Evolutionary conservation across 2,797 vertebrate species (phyloP), one percentile per base, ranked within the genome.

Genomic region (Enteromius paludinosus): DNA sequence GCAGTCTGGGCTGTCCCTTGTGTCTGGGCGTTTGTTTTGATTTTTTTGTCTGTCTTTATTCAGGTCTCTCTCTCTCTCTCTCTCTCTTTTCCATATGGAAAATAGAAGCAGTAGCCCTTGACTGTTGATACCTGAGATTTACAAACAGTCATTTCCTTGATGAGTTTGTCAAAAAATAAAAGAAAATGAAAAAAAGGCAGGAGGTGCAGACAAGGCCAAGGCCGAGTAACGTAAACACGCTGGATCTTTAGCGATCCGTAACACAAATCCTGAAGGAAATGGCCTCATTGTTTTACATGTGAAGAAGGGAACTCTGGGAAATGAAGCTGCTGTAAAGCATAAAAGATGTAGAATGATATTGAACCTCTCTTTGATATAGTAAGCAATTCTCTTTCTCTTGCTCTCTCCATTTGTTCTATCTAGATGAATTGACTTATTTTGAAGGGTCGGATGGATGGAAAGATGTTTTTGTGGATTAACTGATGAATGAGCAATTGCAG

Each of bases 101-200:
- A 85, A 85, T 71, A 83, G 85, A 65, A 82, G 81, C 47, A 85
- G 89, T 90, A 86, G 90, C 89, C 92, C 91, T 92, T 89, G 92
- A 91, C 93, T 93, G 93, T 94, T 91, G 91, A 92, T 91, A 87
- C 83, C 84, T 85, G 78, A 89, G 83, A 91, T 95, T 94, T 94
- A 93, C 93, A 93, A 94, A 94, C 92, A 92, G 92, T 87, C 89
- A 92, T 94, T 93, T 93, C 90, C 92, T 92, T 93, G 92, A 95
- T 94, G 93, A 93, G 91, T 89, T 87, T 77, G 85, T 90, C 83
- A 81, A 81, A 85, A 85, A 38, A 79, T 2, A 30, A 89, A 90
- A 90, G 88, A 84, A 45, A 41, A 71, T 9, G 12, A 23, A 56
- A 56, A 75, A 78, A 49, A 25, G 52, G 18, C 89, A 87, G 87